Base-by-base conservation (phyloP, 2,888 invertebrate species). In the Alloplasta piceator region DNA sequence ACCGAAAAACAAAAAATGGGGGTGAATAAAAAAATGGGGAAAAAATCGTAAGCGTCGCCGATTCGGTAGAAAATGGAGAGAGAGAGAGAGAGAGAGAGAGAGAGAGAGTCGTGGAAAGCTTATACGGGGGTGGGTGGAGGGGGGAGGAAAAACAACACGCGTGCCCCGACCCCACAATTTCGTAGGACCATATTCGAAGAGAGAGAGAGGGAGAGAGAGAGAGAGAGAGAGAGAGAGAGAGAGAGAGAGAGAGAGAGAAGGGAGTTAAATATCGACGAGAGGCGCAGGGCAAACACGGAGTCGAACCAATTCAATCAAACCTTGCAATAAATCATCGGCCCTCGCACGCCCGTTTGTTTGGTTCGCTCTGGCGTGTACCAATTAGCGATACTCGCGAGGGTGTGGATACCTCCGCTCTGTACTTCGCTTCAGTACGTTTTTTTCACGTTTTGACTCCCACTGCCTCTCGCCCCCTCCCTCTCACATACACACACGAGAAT, bases 281-380 rank as follows among this genome's bases (percentile, higher is more conserved):
- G 82, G 86, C 83, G 79, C 81, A 68, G 82, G 81, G 88, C 88
- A 89, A 89, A 90, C 89, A 90, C 72, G 66, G 84, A 87, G 85
- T 86, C 86, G 86, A 89, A 90, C 89, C 89, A 91, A 91, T 91
- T 91, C 91, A 91, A 91, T 92, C 91, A 89, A 89, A 90, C 91
- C 90, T 88, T 88, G 89, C 91, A 88, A 90, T 91, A 90, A 91
- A 92, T 91, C 91, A 91, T 91, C 89, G 88, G 83, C 84, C 84
- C 86, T 87, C 84, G 87, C 84, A 85, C 84, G 78, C 84, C 80
- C 84, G 84, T 83, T 86, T 90, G 89, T 90, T 90, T 88, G 89
- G 86, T 83, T 86, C 88, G 85, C 83, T 26, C 26, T 83, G 68
- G 82, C 73, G 78, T 89, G 89, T 88, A 89, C 90, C 89, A 91